phyloP scores from a whole-genome alignment of 2,888 invertebrate genomes.

The Nematopogon swammerdamellus region DNA sequence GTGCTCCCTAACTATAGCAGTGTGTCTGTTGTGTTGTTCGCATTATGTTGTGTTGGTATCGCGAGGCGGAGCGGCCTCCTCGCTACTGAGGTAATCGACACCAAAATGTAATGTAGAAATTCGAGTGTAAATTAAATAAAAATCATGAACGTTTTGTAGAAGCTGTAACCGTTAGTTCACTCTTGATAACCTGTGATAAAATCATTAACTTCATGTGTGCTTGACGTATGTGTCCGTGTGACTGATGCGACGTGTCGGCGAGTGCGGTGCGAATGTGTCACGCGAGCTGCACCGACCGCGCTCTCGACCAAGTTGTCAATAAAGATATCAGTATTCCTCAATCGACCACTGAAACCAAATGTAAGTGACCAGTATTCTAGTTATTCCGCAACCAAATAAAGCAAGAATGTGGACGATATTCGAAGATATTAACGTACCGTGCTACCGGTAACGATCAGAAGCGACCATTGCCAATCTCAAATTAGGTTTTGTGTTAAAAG shows the following conservation, averaged over 20 bases:
- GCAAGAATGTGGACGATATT: slow-evolving; percentile 12
- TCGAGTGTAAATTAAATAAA: not conserved
- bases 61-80: not conserved
- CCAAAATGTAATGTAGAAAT: not conserved
- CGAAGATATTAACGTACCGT: not conserved
- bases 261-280: not conserved
- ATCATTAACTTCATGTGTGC: not conserved
- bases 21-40: too few species aligned
- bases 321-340: not conserved
- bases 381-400: slow-evolving; percentile 38
- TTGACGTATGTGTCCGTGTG: not conserved
- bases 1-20: not conserved
- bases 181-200: not conserved
- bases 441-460: not conserved
- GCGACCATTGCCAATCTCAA: not conserved
- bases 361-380: slow-evolving; percentile 41
- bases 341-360: slow-evolving; percentile 27
- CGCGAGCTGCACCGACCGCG: not conserved
- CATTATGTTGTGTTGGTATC: not conserved
- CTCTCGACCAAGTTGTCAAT: too few species aligned
- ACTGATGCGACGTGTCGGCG: not conserved
- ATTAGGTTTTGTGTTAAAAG: not conserved
- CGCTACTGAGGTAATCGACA: not conserved
- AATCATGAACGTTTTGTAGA: not conserved
- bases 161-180: not conserved